These are phyloP conservation scores for Myotis vivesi DNA, from an alignment of 2,797 vertebrate genomes.

Conservation along the genomic window DNA sequence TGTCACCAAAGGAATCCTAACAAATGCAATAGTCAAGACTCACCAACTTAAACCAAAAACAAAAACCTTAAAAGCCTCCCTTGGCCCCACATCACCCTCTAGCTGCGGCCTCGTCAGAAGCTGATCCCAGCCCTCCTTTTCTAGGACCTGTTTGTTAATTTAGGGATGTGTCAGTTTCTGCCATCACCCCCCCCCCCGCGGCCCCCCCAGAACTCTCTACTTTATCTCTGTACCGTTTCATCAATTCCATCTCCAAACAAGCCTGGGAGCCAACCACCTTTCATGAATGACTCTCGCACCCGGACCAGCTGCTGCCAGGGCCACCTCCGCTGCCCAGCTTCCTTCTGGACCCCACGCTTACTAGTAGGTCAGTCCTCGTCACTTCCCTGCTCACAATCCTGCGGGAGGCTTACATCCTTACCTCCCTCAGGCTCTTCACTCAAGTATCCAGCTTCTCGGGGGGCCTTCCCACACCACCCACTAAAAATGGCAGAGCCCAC, in stretches of 20 bases:
- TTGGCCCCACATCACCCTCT: background rate
- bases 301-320: rapidly evolving
- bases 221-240: background rate
- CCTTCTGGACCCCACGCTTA: background rate
- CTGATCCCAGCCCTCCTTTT: background rate
- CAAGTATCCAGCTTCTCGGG: background rate
- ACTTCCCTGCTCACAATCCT: background rate
- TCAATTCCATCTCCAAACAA: background rate
- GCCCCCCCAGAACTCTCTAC: background rate
- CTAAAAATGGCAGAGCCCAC: background rate
- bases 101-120: background rate
- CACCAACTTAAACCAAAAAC: background rate
- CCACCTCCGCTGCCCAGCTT: background rate
- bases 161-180: background rate
- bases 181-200: rapidly evolving
- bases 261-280: background rate
- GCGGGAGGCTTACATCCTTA: background rate
- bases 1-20: background rate
- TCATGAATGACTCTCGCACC: background rate
- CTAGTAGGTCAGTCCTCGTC: background rate
- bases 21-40: background rate
- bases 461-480: background rate
- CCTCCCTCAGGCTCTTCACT: background rate
- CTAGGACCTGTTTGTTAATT: background rate
- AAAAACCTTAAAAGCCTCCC: background rate